Evolutionary conservation across 1,140 invertebrate genomes (phyloP), one percentile per base, ranked within the genome.

Genomic region (Heterodera schachtii): DNA sequence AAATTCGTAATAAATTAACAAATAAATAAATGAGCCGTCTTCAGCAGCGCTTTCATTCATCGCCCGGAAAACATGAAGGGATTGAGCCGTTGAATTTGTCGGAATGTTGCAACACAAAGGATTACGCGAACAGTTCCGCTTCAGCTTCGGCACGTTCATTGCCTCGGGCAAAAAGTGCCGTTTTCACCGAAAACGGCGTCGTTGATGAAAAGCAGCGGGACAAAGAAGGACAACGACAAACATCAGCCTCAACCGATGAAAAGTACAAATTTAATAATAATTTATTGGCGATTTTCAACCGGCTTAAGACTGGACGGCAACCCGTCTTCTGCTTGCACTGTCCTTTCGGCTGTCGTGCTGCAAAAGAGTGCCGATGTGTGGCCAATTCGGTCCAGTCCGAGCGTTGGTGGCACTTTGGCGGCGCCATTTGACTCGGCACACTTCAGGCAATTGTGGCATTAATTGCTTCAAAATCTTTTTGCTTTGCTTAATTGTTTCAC

Each of bases 391-490:
- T 46, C 69, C 1, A 71, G 69, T 19, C 69, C 69, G 19, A 43
- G n/a, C 13, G 69, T 21, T 46, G 41, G 69, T 2, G 31, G 69
- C 31, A 41, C 69, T 19, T 13, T 19, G 19, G 44, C 69, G 13
- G 9, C 69, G 19, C 69, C 31, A 19, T 41, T 6, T n/a, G 69
- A 71, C 69, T 71, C n/a, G 69, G 69, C 69, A 71, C 69, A 71
- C 6, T 71, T 21, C 31, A 41, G 44, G 69, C 57, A 60, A 64
- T 31, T 31, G 31, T 31, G 31, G 31, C 31, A 31, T 1, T 31
- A 31, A 31, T 31, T 31, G 31, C 31, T 31, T 31, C 31, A 31
- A 31, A 31, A 31, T 31, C 1, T 31, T 31, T 0, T 31, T 31
- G 31, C 31, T 31, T 31, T 31, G 31, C 31, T 31, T 31, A 31